These are phyloP conservation scores for Parazoanthus atlanticus DNA, from an alignment of 92 coral and sea anemone genomes.

Conservation along the genomic window DNA sequence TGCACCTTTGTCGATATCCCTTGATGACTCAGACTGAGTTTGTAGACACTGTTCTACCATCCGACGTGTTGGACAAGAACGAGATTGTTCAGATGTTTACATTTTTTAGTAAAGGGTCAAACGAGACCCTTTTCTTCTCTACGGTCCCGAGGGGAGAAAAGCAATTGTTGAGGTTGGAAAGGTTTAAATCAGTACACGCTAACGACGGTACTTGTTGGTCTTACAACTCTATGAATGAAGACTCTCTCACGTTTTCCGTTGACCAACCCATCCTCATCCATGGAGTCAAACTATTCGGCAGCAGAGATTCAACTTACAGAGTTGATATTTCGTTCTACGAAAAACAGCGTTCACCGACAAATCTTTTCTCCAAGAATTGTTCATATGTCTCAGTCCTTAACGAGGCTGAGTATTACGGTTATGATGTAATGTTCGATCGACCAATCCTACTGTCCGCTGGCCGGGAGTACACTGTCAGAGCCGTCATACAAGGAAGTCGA, in stretches of 20 bases:
- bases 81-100: slow-evolving; percentile 10
- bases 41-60: neutral
- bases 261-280: neutral
- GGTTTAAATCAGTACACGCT: too few species aligned
- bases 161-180: neutral
- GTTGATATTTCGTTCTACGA: neutral
- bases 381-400: neutral
- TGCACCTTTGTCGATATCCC: too few species aligned
- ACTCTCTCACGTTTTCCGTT: too few species aligned
- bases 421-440: too few species aligned
- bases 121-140: neutral
- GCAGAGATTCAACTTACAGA: neutral
- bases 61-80: neutral
- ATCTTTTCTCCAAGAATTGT: neutral
- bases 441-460: slow-evolving; percentile 41
- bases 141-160: neutral
- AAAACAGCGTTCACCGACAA: neutral
- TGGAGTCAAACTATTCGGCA: neutral
- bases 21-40: neutral
- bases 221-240: too few species aligned
- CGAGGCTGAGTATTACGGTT: too few species aligned
- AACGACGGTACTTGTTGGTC: too few species aligned
- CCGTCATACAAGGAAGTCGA: slow-evolving; percentile 17
- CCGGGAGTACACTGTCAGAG: slow-evolving; percentile 33
- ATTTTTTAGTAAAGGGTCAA: neutral